These are phyloP conservation scores for Rhea pennata DNA, from an alignment of 2,113 vertebrate genomes.

Conservation along the genomic window DNA sequence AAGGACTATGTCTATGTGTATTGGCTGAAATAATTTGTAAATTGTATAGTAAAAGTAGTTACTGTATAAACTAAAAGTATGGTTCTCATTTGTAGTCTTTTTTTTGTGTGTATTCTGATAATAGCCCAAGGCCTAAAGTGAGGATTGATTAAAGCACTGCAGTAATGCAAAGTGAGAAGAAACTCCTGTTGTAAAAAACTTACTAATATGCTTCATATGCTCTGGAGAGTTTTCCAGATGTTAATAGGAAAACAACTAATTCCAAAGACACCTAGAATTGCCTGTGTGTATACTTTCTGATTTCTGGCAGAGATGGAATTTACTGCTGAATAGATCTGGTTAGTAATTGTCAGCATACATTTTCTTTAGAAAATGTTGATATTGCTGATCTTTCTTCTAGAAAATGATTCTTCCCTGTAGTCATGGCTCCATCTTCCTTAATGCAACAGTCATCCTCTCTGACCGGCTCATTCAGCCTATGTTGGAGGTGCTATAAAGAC, in stretches of 20 bases:
- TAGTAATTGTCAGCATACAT: background rate
- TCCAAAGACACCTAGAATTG: background rate
- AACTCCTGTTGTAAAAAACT: background rate
- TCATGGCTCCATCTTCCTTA: background rate
- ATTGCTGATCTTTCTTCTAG: background rate
- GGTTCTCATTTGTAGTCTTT: background rate
- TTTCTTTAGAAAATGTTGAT: background rate
- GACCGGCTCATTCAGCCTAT: background rate
- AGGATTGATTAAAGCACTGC: background rate
- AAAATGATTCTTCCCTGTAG: background rate
- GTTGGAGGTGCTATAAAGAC: background rate
- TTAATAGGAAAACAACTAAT: background rate
- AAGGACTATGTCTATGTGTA: background rate
- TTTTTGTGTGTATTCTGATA: background rate
- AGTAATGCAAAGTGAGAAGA: background rate
- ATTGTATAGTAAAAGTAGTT: background rate
- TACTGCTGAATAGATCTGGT: background rate
- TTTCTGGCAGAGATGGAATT: background rate
- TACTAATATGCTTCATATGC: background rate
- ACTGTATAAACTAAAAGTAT: background rate
- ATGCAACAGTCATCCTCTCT: background rate
- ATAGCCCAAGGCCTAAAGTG: background rate
- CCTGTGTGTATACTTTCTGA: background rate
- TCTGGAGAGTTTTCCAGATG: background rate
- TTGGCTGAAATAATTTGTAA: background rate